Evolutionary conservation across 2,888 invertebrate genomes (phyloP).

Genomic region (Sturmia bella): DNA sequence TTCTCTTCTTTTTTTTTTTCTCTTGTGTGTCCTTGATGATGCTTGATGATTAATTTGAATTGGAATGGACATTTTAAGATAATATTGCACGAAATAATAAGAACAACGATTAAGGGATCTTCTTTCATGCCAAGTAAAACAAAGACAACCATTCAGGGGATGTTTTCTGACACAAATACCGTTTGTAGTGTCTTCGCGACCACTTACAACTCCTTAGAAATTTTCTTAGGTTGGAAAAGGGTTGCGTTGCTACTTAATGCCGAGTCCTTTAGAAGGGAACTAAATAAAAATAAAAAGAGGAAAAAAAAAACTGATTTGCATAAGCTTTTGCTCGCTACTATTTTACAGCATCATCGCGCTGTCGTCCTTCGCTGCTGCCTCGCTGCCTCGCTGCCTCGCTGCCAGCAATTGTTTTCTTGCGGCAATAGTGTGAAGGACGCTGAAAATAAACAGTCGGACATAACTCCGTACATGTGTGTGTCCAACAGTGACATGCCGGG

Average conservation of each 20-base stretch:
- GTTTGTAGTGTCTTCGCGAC: conserved; percentile 50
- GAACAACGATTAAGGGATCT: conserved; percentile 29
- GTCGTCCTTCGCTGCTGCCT: conserved; percentile 46
- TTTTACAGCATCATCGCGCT: conserved; percentile 64
- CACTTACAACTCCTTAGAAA: conserved; percentile 42
- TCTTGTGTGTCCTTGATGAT: conserved; percentile 46
- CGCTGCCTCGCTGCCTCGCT: conserved; percentile 33
- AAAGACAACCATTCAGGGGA: conserved; percentile 12
- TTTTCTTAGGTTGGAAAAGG: conserved; percentile 34
- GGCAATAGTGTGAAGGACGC: conserved; percentile 38
- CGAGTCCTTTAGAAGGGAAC: background rate
- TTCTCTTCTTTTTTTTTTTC: conserved; percentile 11
- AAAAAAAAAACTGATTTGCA: conserved; percentile 56
- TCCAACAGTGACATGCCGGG: conserved; percentile 66
- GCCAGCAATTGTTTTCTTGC: conserved; percentile 6
- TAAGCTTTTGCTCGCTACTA: conserved; percentile 57
- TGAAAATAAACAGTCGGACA: conserved; percentile 65
- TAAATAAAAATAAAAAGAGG: too few relatives aligned
- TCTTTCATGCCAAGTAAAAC: background rate
- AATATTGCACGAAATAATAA: conserved; percentile 27
- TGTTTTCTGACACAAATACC: conserved; percentile 27
- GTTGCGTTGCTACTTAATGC: conserved; percentile 18
- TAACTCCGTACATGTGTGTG: conserved; percentile 42
- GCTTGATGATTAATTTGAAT: conserved; percentile 66
- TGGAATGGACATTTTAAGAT: conserved; percentile 66